Conservation (phyloP, 2,113 vertebrate genomes). For the Mionectes macconnelli region DNA sequence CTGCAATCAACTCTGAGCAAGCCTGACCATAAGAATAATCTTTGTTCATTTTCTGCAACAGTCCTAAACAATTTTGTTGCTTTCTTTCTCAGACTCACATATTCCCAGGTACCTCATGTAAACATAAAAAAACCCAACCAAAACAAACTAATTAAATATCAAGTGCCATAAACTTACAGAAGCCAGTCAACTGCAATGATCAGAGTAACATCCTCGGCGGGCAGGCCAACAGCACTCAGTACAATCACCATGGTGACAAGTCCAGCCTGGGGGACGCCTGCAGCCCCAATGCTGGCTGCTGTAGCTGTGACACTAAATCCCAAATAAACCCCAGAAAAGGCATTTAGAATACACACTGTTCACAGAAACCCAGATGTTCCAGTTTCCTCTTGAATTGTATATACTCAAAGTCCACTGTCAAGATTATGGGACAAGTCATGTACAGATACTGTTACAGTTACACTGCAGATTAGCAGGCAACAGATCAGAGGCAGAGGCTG, state of each 20-base stretch:
- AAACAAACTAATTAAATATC: not conserved
- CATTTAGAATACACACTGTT: not conserved
- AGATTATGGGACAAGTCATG: not conserved
- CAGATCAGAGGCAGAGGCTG: not conserved
- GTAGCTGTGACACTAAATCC: conserved; percentile 89
- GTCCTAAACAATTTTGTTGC: not conserved
- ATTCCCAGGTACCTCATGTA: not conserved
- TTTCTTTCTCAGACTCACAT: not conserved
- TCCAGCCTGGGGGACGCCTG: conserved; percentile 94
- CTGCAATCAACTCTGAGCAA: not conserved
- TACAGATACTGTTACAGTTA: not conserved
- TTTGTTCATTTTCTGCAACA: not conserved
- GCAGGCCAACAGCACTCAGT: conserved; percentile 91
- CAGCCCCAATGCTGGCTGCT: conserved; percentile 94
- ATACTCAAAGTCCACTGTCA: not conserved
- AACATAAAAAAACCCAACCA: not conserved
- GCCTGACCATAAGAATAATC: not conserved
- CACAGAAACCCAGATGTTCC: not conserved
- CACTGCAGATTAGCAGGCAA: not conserved
- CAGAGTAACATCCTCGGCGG: conserved; percentile 91
- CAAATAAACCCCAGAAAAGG: conserved; percentile 23
- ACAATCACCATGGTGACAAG: conserved; percentile 99
- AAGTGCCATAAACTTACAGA: conserved; percentile 83
- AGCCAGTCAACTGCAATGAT: conserved; percentile 98
- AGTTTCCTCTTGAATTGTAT: not conserved